Conservation (phyloP, 2,113 vertebrate species). For the Gasterosteus aculeatus region DNA sequence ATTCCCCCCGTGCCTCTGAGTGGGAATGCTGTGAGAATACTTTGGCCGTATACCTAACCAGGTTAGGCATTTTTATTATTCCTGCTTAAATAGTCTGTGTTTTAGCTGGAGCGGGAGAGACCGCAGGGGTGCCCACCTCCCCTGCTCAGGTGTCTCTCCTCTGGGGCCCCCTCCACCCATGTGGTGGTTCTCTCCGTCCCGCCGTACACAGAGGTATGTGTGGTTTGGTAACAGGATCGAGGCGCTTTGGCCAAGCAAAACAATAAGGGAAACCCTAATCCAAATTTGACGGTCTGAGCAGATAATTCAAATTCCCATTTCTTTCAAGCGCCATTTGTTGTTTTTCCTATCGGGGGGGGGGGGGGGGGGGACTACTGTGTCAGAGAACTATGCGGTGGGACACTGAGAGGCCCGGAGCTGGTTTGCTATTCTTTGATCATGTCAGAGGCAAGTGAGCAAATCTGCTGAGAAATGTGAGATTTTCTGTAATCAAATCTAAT, state of each 20-base stretch:
- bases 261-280: slow-evolving; percentile 64
- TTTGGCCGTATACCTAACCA: slow-evolving; percentile 55
- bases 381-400: slow-evolving; percentile 21
- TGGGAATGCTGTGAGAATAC: slow-evolving; percentile 66
- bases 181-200: slow-evolving; percentile 7
- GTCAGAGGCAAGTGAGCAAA: slow-evolving; percentile 11
- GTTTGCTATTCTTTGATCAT: slow-evolving; percentile 41
- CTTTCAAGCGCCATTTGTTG: slow-evolving; percentile 39
- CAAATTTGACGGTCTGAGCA: slow-evolving; percentile 67
- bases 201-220: slow-evolving; percentile 52
- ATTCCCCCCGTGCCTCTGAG: slow-evolving; percentile 51
- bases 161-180: slow-evolving; percentile 17
- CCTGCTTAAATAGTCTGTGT: slow-evolving; percentile 71
- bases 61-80: slow-evolving; percentile 75
- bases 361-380: slow-evolving; percentile 38
- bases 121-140: slow-evolving; percentile 54
- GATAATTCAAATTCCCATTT: slow-evolving; percentile 63
- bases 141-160: slow-evolving; percentile 71
- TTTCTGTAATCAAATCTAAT: slow-evolving; percentile 33
- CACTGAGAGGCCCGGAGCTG: slow-evolving; percentile 14
- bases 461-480: slow-evolving; percentile 35
- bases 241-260: slow-evolving; percentile 53
- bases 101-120: slow-evolving; percentile 67
- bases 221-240: slow-evolving; percentile 63
- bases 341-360: slow-evolving; percentile 20